phyloP scores from a whole-genome alignment of 2,113 vertebrate genomes.

The Chaenocephalus aceratus region DNA sequence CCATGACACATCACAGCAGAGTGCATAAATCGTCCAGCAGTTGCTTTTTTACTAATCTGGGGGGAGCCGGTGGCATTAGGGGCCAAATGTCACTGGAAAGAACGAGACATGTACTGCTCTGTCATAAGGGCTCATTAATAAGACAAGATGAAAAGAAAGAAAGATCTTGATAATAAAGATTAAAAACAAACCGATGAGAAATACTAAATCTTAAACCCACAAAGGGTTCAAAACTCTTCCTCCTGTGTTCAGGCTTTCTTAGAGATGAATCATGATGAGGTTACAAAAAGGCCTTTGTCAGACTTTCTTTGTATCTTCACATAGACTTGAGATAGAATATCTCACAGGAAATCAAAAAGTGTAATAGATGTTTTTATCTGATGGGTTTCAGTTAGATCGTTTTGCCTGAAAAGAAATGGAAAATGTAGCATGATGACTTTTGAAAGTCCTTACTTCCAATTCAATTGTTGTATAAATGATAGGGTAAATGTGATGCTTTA shows the following conservation, averaged over 20 bases:
- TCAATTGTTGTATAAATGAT: not conserved
- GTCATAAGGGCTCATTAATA: conserved; percentile 11
- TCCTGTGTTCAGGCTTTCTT: conserved; percentile 17
- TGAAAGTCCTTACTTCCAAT: not conserved
- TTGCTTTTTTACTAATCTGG: conserved; percentile 57
- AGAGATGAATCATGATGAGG: conserved; percentile 1
- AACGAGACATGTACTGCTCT: conserved; percentile 39
- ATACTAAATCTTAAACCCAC: conserved; percentile 34
- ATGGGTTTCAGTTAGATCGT: not conserved
- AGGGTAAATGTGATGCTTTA: too few species aligned
- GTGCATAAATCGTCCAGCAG: conserved; percentile 71
- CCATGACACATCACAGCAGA: conserved; percentile 71
- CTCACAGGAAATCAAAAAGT: not conserved
- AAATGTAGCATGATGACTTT: not conserved
- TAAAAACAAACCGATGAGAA: conserved; percentile 55
- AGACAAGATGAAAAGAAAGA: conserved; percentile 27
- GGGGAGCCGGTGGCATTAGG: conserved; percentile 2
- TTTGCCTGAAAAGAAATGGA: not conserved
- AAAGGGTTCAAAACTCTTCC: conserved; percentile 17
- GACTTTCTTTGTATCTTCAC: not conserved
- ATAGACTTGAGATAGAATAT: not conserved
- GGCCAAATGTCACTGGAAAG: conserved; percentile 40
- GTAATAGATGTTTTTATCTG: not conserved
- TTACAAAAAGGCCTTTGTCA: not conserved
- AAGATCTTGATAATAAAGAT: conserved; percentile 22